A percentile compares a stretch with the other conserved stretches of the same genome.
phyloP scores from a whole-genome alignment of 2,797 vertebrate genomes.

The Setipinna tenuifilis region DNA sequence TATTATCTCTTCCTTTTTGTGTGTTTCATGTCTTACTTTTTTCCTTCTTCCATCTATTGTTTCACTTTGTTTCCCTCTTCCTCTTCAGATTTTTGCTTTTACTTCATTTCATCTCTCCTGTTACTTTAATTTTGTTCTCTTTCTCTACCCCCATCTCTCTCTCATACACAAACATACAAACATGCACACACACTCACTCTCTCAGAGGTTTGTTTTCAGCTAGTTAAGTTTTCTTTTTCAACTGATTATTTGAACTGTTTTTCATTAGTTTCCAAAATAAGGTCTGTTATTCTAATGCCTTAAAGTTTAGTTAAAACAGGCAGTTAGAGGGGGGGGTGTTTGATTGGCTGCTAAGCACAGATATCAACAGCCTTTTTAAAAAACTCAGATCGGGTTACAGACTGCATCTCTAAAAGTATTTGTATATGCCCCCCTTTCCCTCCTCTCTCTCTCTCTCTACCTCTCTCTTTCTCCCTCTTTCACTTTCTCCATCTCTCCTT shows the following conservation, averaged over 20 bases:
- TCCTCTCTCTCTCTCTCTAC: too few species aligned
- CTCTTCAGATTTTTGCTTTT: neutral
- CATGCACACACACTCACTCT: neutral
- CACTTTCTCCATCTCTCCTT: neutral
- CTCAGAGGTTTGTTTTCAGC: neutral
- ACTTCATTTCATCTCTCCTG: neutral
- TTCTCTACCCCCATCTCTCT: neutral
- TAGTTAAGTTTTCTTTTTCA: neutral
- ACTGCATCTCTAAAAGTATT: too few species aligned
- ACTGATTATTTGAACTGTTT: neutral
- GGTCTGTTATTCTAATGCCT: neutral
- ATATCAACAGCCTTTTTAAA: too few species aligned
- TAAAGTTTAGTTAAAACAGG: neutral
- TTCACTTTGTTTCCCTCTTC: neutral
- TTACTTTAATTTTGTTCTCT: neutral
- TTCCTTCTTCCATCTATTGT: neutral
- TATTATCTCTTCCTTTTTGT: neutral
- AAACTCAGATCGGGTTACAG: too few species aligned
- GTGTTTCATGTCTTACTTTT: neutral
- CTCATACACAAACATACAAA: too few species aligned
- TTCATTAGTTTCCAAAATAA: neutral
- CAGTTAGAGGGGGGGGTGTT: too few species aligned
- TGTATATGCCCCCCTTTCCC: too few species aligned
- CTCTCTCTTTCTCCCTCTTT: neutral
- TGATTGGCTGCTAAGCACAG: too few species aligned